Evolutionary conservation across 2,888 invertebrate genomes (phyloP), one percentile per base, ranked within the genome.

Genomic region (Dexiosoma caninum): DNA sequence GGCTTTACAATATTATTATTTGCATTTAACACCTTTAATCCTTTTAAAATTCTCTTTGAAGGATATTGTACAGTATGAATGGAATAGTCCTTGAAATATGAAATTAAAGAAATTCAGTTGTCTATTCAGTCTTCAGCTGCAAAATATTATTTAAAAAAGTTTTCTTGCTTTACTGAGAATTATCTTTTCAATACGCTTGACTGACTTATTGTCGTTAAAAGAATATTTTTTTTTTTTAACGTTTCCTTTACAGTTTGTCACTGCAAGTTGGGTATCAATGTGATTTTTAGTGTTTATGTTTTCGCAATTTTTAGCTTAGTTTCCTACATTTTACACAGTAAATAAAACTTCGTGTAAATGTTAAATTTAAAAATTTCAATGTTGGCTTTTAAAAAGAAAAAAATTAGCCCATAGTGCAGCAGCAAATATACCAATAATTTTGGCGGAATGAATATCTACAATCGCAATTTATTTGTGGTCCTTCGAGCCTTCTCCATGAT

Each of bases 191-290:
- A 44, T 57, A 23, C 57, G 27, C 69, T 57, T 69, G 44, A 57
- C 32, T 57, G 69, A 46, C 4, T 64, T 37, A 23, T 37, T 51
- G 64, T 37, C 37, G 37, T 51, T 49, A 46, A n/a, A 21, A 27
- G 32, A 57, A 32, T 59, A 27, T 59, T 42, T 44, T 44, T 30
- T 30, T n/a, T 12, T 30, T 60, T 60, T 40, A 6, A 23, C 27
- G 27, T 70, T 70, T 70, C 49, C 46, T 19, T 70, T 57, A 37
- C 27, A 70, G 35, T 37, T 59, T 70, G 27, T 69, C 49, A 12
- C 40, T 59, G 21, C 46, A 21, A 14, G n/a, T 57, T 37, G 37
- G 37, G 57, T 55, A 57, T 30, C 32, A 35, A 27, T 27, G 3
- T 69, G 42, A 16, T 23, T 30, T 32, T 27, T 55, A 21, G 7